Evolutionary conservation across 1,140 invertebrate species (phyloP).

Genomic region (Oreohelix idahoensis): DNA sequence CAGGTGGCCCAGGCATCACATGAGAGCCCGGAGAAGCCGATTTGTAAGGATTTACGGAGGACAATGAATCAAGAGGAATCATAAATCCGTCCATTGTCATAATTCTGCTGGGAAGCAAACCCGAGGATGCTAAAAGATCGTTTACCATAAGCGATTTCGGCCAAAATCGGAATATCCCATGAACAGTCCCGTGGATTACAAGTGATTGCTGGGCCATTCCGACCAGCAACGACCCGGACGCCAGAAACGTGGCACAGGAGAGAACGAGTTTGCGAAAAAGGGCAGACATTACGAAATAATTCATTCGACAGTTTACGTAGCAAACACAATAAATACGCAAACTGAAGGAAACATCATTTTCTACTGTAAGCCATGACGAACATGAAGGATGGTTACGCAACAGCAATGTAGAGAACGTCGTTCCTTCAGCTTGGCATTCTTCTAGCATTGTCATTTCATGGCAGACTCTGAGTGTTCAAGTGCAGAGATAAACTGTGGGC

Average conservation of each 20-base stretch:
- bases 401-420: background rate
- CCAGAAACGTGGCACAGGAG: too few relatives aligned
- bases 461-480: background rate
- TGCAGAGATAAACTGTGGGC: background rate
- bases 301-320: background rate
- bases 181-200: background rate
- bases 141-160: background rate
- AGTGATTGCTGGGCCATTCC: background rate
- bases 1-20: background rate
- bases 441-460: background rate
- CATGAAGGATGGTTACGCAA: background rate
- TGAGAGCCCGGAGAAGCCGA: background rate
- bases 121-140: background rate
- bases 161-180: background rate
- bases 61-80: background rate
- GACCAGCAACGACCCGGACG: background rate
- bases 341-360: background rate
- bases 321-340: background rate
- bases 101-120: too few relatives aligned
- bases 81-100: background rate
- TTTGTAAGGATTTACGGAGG: background rate
- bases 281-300: background rate
- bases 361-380: background rate
- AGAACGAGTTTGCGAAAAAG: background rate
- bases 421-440: background rate